A percentile compares a stretch with the other conserved stretches of the same genome.
These are phyloP conservation scores for Oncopodura yosiiana DNA, from an alignment of 1,140 invertebrate genomes.

Conservation along the genomic window DNA sequence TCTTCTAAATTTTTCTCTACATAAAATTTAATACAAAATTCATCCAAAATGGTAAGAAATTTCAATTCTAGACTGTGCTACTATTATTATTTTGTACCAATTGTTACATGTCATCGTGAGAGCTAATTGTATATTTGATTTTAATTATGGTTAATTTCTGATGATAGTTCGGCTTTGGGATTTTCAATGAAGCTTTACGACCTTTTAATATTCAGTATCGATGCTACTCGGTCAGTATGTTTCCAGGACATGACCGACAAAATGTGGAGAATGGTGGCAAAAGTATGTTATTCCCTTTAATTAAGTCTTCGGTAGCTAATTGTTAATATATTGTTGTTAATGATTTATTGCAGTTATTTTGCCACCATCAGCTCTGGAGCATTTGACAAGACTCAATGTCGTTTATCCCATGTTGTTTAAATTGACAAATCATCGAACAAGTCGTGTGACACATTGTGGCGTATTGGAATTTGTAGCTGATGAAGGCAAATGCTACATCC, in stretches of 20 bases:
- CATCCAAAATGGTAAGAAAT: no score
- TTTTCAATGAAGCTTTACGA: conserved; percentile 69
- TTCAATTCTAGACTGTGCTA: no score
- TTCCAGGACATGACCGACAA: conserved; percentile 82
- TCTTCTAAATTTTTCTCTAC: no score
- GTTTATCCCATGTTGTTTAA: conserved; percentile 99
- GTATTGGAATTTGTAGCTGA: conserved; percentile 98
- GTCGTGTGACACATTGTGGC: conserved; percentile 87
- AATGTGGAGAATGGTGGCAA: conserved; percentile 97
- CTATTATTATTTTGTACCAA: no score
- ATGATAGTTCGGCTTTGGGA: conserved; percentile 71
- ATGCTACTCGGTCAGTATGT: conserved; percentile 93
- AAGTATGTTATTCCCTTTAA: conserved; percentile 53
- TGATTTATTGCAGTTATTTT: conserved; percentile 71
- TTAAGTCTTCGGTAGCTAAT: background rate
- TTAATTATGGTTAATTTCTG: no score
- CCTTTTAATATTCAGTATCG: conserved; percentile 71
- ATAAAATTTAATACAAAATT: no score
- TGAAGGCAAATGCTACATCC: conserved; percentile 94
- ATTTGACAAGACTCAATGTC: conserved; percentile 86
- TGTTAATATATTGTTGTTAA: background rate
- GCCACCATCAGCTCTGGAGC: conserved; percentile 90
- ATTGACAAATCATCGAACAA: conserved; percentile 76
- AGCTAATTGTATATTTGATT: no score
- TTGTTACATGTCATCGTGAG: no score